Conservation (phyloP, 2,888 invertebrate species). For the Thyatira batis region DNA sequence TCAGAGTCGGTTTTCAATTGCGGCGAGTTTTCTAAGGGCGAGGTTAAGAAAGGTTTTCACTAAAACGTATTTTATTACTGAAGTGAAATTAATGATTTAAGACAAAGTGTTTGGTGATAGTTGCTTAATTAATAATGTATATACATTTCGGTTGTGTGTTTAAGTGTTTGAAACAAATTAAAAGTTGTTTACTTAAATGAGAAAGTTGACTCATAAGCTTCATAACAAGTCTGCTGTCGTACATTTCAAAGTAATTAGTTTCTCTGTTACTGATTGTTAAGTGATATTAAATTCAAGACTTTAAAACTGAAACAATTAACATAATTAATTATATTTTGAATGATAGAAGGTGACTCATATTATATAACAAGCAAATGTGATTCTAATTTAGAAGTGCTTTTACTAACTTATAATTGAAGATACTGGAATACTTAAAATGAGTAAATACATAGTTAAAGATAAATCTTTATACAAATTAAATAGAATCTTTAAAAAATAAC, state of each 20-base stretch:
- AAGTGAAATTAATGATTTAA: background rate
- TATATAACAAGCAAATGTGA: too few species aligned
- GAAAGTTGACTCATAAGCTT: background rate
- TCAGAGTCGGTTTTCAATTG: constrained; percentile 16
- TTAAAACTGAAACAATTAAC: background rate
- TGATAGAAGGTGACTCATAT: too few species aligned
- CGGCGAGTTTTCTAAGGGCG: background rate
- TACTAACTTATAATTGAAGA: too few species aligned
- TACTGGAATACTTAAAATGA: too few species aligned
- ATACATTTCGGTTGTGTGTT: background rate
- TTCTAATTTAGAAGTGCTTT: too few species aligned
- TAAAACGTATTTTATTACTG: background rate
- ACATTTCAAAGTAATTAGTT: background rate
- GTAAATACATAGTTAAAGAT: too few species aligned
- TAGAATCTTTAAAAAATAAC: too few species aligned
- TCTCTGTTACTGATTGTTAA: background rate
- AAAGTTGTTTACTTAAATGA: background rate
- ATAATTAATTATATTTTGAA: constrained; percentile 6
- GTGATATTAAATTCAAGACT: background rate
- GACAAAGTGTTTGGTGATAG: background rate
- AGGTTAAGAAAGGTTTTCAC: background rate
- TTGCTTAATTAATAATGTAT: background rate
- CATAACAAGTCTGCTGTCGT: background rate
- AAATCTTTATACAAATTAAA: too few species aligned
- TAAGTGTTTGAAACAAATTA: background rate